A percentile compares a stretch with the other conserved stretches of the same genome.
phyloP scores from a whole-genome alignment of 2,797 vertebrate species.

The Natrix natrix region DNA sequence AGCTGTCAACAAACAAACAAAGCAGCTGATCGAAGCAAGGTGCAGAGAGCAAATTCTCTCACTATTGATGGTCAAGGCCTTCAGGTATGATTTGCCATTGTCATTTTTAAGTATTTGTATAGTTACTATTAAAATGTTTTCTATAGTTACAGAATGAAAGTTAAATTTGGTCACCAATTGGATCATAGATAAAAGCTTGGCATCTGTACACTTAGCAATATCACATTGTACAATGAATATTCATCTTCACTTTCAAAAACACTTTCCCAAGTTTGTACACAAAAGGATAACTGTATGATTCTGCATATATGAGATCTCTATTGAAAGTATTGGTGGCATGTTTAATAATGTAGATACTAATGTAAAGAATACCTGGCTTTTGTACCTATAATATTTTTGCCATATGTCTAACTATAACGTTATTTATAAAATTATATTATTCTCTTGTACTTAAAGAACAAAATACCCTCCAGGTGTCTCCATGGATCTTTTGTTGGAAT shows the following conservation, averaged over 20 bases:
- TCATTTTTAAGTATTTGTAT: constrained; percentile 8
- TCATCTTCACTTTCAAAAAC: neutral
- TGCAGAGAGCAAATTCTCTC: constrained; percentile 91
- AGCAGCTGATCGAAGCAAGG: constrained; percentile 81
- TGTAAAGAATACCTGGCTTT: neutral
- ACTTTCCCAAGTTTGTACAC: neutral
- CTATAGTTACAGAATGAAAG: neutral
- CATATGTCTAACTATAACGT: neutral
- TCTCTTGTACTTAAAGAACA: neutral
- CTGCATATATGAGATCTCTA: neutral
- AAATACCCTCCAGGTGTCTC: neutral
- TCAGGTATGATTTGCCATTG: constrained; percentile 77
- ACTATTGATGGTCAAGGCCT: constrained; percentile 92
- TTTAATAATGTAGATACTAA: neutral
- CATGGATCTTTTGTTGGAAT: constrained; percentile 30
- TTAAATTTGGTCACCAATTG: neutral
- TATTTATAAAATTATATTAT: neutral
- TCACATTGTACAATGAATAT: neutral
- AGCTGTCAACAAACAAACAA: constrained; percentile 74
- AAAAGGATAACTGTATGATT: neutral
- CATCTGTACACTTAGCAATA: neutral
- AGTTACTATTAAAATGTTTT: neutral
- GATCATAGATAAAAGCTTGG: neutral
- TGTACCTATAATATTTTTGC: neutral
- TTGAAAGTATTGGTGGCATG: neutral